Evolutionary conservation across 2,888 invertebrate genomes (phyloP), one percentile per base, ranked within the genome.

Genomic region (Pyrgus malvae): DNA sequence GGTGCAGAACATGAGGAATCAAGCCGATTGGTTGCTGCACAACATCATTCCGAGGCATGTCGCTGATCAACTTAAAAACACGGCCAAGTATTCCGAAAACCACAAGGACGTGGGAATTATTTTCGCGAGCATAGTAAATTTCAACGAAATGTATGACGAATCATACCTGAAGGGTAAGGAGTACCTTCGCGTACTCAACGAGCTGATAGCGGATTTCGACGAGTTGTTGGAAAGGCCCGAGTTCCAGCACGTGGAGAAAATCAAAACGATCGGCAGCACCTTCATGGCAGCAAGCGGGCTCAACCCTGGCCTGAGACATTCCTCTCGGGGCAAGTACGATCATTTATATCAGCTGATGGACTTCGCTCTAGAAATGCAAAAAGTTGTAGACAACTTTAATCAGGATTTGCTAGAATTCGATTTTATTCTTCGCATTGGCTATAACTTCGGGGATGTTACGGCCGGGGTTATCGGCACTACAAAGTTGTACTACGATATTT

Each of bases 221-320:
- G 98, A 98, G 72, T 85, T 99, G 44, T 83, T 99, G 5, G 95
- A 96, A 57, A 92, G 94, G 37, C 92, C 94, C 0, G 94, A 96
- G 63, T 98, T 96, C 69, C 93, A 93, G 35, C 94, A 96, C 66
- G 97, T 99, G 4, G 98, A 99, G 78, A 99, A 99, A 85, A 99
- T 99, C 62, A 99, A 99, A 83, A 98, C 99, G 0, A 99, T 99
- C 59, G 98, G 97, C 3, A 96, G 97, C 63, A 98, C 98, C 0
- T 98, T 98, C 72, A 99, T 99, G 99, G 99, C 98, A 1, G 99
- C 99, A 0, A 97, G 98, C 57, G 99, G 99, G 0, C 89, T 99
- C 55, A 97, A 99, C 83, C 96, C 97, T 0, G 92, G 92, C 56
- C 91, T 94, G 66, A 92, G 97, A 2, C 92, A 92, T 16, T 89